A percentile compares a stretch with the other conserved stretches of the same genome.
Conservation (phyloP, 2,113 vertebrate genomes). For the Rhinolophus sinicus region DNA sequence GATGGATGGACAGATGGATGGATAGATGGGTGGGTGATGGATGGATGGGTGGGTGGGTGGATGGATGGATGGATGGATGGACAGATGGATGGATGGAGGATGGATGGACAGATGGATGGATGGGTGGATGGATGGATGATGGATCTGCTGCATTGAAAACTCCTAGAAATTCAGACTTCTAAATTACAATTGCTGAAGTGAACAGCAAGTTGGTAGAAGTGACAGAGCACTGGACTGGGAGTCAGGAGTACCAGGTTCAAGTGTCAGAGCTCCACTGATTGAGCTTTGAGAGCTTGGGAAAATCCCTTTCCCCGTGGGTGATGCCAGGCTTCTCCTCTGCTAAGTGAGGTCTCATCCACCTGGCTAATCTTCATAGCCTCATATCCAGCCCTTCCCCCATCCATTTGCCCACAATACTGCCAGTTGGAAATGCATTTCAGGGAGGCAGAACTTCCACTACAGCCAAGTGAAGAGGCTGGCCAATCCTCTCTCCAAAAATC, state of each 20-base stretch:
- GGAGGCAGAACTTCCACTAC: neutral
- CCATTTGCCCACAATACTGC: neutral
- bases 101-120: fast-evolving
- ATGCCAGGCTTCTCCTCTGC: neutral
- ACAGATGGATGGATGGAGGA: no score
- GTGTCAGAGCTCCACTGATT: fast-evolving
- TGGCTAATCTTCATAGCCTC: neutral
- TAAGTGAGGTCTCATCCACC: neutral
- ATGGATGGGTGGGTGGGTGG: no score
- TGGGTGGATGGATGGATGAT: fast-evolving
- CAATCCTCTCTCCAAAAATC: neutral
- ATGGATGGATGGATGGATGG: no score
- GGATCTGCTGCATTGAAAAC: no score
- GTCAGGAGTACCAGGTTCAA: neutral
- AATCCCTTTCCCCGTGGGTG: neutral
- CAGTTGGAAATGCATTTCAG: neutral
- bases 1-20: no score
- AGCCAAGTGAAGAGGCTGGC: neutral
- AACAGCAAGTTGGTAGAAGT: neutral
- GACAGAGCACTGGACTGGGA: neutral
- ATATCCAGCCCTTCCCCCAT: fast-evolving
- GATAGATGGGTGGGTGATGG: neutral
- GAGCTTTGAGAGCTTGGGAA: neutral
- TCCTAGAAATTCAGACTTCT: neutral
- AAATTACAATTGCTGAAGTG: neutral